Base-by-base conservation (phyloP, 2,113 vertebrate species). In the Megaceryle torquata region DNA sequence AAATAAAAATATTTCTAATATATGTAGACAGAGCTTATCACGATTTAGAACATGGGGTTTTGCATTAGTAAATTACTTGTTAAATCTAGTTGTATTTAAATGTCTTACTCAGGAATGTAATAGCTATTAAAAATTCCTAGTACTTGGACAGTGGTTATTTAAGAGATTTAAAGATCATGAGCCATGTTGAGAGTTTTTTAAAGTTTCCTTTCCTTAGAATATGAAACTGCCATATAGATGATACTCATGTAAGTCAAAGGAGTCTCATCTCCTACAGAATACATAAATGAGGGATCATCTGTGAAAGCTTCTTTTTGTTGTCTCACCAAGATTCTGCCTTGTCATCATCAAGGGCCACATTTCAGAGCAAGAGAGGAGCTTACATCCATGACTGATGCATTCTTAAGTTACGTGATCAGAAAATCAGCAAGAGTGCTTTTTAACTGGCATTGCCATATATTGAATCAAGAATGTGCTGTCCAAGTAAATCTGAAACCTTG, bases 81-180 rank as follows among this genome's bases (percentile, higher is more conserved):
- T 70, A 48, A 24, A 91, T 85, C 14, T 88, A 63, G 75, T 71
- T 74, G 35, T 71, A 68, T 84, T 89, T 75, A 93, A 91, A 87
- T 64, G 20, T 39, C 50, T 88, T 78, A 54, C 21, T 41, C 16
- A 26, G 31, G 70, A 86, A 69, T 11, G 26, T 63, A 68, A 69
- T 33, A 78, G 24, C 60, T 56, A 76, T 41, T 71, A 63, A 68
- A 68, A 74, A 57, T 65, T 60, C 22, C 28, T 57, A 37, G 14
- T 54, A 69, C 4, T 69, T 64, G 15, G 35, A 60, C 22, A 72
- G 28, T 26, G 14, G 15, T 61, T 85, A 64, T 67, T 71, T 68
- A 81, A 85, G 46, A 91, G 39, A 35, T 82, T 68, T 67, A 91
- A 93, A 96, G 64, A 43, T 92, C 74, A 87, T 59, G 21, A 79